Evolutionary conservation across 2,113 vertebrate species (phyloP).

Genomic region (Sorex fumeus): DNA sequence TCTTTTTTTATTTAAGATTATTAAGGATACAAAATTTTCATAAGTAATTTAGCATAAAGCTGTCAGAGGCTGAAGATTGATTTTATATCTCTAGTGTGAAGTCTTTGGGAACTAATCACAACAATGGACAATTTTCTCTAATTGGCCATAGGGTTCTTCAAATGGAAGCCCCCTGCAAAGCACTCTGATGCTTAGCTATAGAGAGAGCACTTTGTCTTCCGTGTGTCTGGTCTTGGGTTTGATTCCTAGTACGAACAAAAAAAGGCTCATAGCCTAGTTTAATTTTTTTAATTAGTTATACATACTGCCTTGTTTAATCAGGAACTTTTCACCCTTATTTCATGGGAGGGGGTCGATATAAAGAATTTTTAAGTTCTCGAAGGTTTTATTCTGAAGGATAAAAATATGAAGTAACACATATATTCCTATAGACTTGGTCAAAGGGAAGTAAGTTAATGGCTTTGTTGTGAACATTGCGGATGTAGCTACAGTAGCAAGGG

Average conservation of each 20-base stretch:
- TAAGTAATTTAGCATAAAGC: background rate
- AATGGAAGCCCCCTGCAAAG: background rate
- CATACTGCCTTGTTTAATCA: background rate
- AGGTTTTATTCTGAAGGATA: background rate
- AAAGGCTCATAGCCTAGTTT: no score
- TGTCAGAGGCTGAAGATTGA: background rate
- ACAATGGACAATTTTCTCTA: slow-evolving; percentile 17
- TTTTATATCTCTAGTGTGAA: slow-evolving; percentile 5
- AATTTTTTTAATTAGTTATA: no score
- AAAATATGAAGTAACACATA: background rate
- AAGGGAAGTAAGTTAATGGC: background rate
- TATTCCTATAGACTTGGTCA: no score
- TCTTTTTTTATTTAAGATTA: slow-evolving; percentile 16
- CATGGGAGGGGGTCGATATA: slow-evolving; percentile 44
- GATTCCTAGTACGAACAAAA: no score
- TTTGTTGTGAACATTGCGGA: background rate
- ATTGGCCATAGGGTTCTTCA: background rate
- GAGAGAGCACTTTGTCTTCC: no score
- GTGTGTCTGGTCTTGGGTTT: no score
- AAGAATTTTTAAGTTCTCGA: background rate
- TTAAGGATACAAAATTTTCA: slow-evolving; percentile 54
- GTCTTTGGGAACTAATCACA: background rate
- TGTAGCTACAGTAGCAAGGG: slow-evolving; percentile 29
- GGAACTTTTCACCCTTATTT: background rate
- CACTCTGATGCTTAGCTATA: background rate